Evolutionary conservation across 2,113 vertebrate species (phyloP).

Genomic region (Junco hyemalis): DNA sequence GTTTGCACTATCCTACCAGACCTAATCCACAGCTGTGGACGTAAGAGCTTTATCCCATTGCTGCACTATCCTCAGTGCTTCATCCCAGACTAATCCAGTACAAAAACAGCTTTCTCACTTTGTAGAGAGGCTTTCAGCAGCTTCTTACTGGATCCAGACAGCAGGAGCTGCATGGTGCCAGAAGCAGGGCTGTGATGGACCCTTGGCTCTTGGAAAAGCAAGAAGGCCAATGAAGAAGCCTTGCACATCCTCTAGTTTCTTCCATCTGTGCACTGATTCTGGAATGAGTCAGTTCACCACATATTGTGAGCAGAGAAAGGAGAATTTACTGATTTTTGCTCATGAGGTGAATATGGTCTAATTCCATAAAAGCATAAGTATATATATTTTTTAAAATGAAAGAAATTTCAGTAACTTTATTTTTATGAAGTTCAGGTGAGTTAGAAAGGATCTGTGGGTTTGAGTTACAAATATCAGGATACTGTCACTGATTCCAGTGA

Average conservation of each 20-base stretch:
- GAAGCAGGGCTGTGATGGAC: background rate
- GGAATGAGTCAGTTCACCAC: background rate
- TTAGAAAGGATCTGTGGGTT: background rate
- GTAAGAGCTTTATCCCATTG: background rate
- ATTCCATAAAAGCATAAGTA: background rate
- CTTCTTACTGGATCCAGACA: background rate
- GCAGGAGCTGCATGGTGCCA: background rate
- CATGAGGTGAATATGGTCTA: background rate
- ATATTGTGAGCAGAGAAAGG: background rate
- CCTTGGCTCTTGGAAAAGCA: background rate
- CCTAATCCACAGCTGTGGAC: background rate
- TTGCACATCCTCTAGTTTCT: background rate
- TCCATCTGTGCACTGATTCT: background rate
- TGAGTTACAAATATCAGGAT: background rate
- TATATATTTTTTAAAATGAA: background rate
- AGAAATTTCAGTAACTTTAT: background rate
- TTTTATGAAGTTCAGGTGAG: background rate
- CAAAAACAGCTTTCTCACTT: conserved; percentile 26
- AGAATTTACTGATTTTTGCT: background rate
- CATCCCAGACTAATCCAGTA: background rate
- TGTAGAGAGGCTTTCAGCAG: background rate
- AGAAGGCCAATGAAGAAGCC: background rate
- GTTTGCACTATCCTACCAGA: background rate
- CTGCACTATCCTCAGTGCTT: background rate
- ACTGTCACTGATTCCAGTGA: background rate